Conservation (phyloP, 2,113 vertebrate genomes). For the Phainopepla nitens region DNA sequence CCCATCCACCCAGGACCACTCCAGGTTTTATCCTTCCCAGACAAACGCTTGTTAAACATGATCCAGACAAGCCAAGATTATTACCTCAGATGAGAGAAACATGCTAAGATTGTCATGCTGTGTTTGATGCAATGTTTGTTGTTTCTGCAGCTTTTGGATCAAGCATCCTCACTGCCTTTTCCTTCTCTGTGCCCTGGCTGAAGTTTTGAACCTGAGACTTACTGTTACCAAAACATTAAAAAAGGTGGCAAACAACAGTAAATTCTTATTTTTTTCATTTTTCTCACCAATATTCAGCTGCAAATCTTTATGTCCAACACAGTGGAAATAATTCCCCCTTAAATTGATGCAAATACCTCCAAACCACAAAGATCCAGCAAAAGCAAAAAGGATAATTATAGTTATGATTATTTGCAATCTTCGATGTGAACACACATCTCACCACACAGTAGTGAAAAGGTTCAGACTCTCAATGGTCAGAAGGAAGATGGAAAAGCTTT, state of each 20-base stretch:
- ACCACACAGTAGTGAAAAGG: not conserved
- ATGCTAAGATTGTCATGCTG: not conserved
- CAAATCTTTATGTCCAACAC: not conserved
- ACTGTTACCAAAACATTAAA: not conserved
- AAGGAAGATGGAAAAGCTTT: rapidly evolving
- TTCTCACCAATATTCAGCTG: not conserved
- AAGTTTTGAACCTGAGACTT: not conserved
- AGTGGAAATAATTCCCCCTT: not conserved
- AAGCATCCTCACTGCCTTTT: not conserved
- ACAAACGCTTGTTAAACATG: not conserved
- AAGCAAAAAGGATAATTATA: not conserved
- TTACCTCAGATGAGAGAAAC: not conserved
- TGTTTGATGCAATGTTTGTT: not conserved
- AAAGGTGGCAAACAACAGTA: not conserved
- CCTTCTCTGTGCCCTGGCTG: not conserved
- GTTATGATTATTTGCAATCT: not conserved
- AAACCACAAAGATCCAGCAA: not conserved
- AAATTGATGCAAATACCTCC: rapidly evolving
- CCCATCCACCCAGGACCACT: rapidly evolving
- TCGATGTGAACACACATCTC: not conserved
- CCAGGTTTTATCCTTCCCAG: not conserved
- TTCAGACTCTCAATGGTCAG: not conserved
- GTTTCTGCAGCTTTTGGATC: not conserved
- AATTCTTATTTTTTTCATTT: not conserved
- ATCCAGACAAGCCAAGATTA: not conserved